phyloP scores from a whole-genome alignment of 2,113 vertebrate species.

The Ceyx melanurus region DNA sequence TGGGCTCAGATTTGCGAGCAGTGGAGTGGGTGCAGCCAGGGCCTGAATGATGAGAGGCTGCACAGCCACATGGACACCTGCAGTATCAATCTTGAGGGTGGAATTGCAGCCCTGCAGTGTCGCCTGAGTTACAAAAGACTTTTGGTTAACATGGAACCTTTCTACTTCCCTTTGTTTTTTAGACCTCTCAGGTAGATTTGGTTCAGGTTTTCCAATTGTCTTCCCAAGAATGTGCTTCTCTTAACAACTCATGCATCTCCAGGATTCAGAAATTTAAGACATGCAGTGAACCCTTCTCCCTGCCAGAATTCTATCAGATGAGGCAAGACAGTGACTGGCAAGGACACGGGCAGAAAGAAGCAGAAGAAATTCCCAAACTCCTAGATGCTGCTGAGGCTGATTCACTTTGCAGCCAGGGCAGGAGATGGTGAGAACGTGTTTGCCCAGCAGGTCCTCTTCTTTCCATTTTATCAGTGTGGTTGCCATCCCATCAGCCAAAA shows the following conservation, averaged over 20 bases:
- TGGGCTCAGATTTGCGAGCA: neutral
- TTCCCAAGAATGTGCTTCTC: neutral
- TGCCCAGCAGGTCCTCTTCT: neutral
- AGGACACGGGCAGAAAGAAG: neutral
- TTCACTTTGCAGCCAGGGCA: neutral
- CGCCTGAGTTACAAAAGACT: neutral
- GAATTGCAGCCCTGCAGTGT: neutral
- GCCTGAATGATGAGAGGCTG: neutral
- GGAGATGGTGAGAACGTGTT: accelerated
- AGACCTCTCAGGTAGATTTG: neutral
- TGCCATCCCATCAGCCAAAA: neutral
- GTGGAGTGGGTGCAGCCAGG: neutral
- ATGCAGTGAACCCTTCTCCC: neutral
- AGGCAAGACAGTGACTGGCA: neutral
- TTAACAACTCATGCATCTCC: neutral
- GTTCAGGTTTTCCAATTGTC: neutral
- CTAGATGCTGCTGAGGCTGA: neutral
- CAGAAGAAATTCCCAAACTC: neutral
- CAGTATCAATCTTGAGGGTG: neutral
- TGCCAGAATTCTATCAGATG: neutral
- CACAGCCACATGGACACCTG: accelerated
- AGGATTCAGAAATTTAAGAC: neutral
- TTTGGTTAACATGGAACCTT: accelerated
- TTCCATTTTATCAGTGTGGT: neutral
- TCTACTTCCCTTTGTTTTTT: neutral